A percentile compares a stretch with the other conserved stretches of the same genome.
These are phyloP conservation scores for Pseudochromis fuscus DNA, from an alignment of 2,797 vertebrate genomes.

Conservation along the genomic window DNA sequence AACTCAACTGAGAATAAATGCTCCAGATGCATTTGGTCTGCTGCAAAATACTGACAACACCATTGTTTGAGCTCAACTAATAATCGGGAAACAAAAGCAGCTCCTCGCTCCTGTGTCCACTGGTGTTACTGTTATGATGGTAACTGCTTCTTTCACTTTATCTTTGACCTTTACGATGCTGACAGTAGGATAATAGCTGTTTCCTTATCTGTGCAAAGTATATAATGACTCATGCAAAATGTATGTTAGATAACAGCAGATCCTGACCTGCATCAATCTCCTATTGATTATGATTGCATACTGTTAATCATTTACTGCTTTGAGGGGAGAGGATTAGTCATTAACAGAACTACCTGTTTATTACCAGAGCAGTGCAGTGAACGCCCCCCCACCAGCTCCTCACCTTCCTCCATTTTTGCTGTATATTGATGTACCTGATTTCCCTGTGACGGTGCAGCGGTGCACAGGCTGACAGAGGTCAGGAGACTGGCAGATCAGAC, in stretches of 20 bases:
- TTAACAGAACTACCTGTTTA: conserved; percentile 3
- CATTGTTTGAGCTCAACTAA: too few species aligned
- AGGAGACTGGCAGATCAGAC: conserved; percentile 51
- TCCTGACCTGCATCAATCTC: conserved; percentile 1
- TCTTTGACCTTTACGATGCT: conserved; percentile 74
- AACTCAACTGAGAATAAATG: conserved; percentile 71
- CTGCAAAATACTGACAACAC: conserved; percentile 61
- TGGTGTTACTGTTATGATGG: conserved; percentile 64
- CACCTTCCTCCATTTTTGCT: not conserved
- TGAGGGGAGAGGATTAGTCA: conserved; percentile 36
- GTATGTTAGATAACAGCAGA: conserved; percentile 4
- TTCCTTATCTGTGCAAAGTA: conserved; percentile 44
- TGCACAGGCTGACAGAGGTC: conserved; percentile 45
- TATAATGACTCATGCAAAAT: not conserved
- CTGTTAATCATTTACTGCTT: conserved; percentile 30
- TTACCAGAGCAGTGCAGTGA: not conserved
- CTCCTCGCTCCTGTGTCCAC: conserved; percentile 43
- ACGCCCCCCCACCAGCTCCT: too few species aligned
- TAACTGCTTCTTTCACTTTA: conserved; percentile 60
- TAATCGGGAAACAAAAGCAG: conserved; percentile 65
- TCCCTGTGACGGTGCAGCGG: conserved; percentile 1
- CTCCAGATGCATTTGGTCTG: conserved; percentile 67
- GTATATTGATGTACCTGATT: conserved; percentile 1
- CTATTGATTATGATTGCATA: conserved; percentile 19
- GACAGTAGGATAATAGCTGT: conserved; percentile 53